Evolutionary conservation across 1,140 invertebrate genomes (phyloP).

Genomic region (Lepidurus arcticus): DNA sequence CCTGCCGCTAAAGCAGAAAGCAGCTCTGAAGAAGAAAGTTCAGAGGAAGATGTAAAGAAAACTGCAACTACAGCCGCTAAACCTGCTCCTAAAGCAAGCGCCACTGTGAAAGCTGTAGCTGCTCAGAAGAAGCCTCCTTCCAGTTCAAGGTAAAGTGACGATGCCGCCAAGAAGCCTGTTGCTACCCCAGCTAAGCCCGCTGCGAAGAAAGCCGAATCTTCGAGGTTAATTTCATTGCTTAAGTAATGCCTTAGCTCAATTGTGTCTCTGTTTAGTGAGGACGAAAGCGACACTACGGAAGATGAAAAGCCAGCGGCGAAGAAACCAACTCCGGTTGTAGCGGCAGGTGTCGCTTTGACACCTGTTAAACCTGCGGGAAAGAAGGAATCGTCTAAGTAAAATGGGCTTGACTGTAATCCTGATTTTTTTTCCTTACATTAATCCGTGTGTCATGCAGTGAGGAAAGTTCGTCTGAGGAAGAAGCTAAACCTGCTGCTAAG

Average conservation of each 20-base stretch:
- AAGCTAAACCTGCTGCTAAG: slow-evolving; percentile 27
- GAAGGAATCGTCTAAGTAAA: slow-evolving; percentile 30
- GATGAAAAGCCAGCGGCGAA: slow-evolving; percentile 33
- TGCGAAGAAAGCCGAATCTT: slow-evolving; percentile 32
- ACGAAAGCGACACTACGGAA: slow-evolving; percentile 33
- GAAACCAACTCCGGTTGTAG: slow-evolving; percentile 24
- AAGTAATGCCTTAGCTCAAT: slow-evolving; percentile 9
- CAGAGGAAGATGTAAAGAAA: slow-evolving; percentile 34
- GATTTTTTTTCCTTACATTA: not conserved
- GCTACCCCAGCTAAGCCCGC: slow-evolving; percentile 26
- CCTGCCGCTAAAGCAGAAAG: slow-evolving; percentile 32
- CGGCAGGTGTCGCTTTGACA: not conserved
- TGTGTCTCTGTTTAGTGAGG: not conserved
- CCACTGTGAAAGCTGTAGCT: slow-evolving; percentile 36
- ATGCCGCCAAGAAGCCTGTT: slow-evolving; percentile 32
- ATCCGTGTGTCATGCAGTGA: not conserved
- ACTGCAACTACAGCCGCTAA: slow-evolving; percentile 28
- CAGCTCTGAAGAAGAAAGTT: slow-evolving; percentile 31
- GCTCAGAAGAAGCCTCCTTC: slow-evolving; percentile 37
- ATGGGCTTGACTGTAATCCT: slow-evolving; percentile 23
- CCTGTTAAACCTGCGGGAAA: slow-evolving; percentile 28
- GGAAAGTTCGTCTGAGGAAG: slow-evolving; percentile 32
- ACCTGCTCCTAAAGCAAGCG: slow-evolving; percentile 32
- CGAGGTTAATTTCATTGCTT: slow-evolving; percentile 22
- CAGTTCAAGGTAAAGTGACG: slow-evolving; percentile 34